A percentile compares a stretch with the other conserved stretches of the same genome.
phyloP scores from a whole-genome alignment of 2,888 invertebrate genomes.

The Liopterus haemorrhoidalis region DNA sequence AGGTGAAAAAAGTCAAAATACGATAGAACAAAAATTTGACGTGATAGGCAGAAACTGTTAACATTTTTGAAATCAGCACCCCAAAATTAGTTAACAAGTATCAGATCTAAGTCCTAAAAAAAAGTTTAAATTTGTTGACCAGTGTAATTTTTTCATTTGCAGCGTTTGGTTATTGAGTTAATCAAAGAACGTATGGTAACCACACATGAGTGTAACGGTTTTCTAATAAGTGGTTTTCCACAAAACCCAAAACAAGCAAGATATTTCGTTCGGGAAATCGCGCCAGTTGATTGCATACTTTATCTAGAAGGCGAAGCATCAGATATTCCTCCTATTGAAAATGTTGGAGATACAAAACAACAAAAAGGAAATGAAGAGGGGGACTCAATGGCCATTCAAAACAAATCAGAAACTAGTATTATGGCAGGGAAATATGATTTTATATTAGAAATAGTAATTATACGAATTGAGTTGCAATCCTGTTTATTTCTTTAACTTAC shows the following conservation, averaged over 20 bases:
- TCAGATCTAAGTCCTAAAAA: no score
- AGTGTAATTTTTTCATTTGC: constrained; percentile 32
- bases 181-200: constrained; percentile 54
- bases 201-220: constrained; percentile 47
- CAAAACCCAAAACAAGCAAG: constrained; percentile 45
- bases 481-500: neutral
- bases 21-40: no score
- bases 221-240: constrained; percentile 54
- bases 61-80: no score
- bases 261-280: constrained; percentile 40
- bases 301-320: constrained; percentile 1
- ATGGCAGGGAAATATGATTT: constrained; percentile 10
- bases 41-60: no score
- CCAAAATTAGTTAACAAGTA: no score
- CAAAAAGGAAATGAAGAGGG: no score
- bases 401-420: no score
- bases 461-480: neutral
- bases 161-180: constrained; percentile 53
- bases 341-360: neutral
- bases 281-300: constrained; percentile 11
- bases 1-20: no score
- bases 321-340: neutral
- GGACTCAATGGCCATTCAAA: no score
- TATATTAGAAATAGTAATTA: constrained; percentile 13
- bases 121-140: no score